phyloP scores from a whole-genome alignment of 2,113 vertebrate genomes.

The Gnathonemus echidnorhynchus region DNA sequence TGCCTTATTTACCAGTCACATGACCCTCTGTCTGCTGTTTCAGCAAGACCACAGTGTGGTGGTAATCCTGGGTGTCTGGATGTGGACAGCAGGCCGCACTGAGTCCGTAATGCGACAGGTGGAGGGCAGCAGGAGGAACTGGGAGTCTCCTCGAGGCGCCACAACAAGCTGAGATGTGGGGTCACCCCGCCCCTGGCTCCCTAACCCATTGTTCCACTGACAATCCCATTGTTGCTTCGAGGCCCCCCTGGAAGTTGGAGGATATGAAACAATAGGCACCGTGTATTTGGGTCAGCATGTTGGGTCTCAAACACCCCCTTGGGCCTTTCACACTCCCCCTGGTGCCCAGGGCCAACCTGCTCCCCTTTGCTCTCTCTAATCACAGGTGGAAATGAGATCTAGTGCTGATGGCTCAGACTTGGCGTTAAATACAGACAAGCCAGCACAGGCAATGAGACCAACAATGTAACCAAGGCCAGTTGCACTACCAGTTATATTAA shows the following conservation, averaged over 20 bases:
- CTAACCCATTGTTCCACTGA: conserved; percentile 40
- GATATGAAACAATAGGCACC: conserved; percentile 47
- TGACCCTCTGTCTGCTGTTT: background rate
- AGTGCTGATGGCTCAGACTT: background rate
- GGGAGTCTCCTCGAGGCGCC: background rate
- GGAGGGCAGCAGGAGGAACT: background rate
- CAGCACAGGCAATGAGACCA: background rate
- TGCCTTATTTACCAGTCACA: background rate
- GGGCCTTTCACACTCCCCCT: background rate
- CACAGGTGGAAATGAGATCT: background rate
- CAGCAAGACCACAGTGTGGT: background rate
- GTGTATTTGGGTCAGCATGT: conserved; percentile 26
- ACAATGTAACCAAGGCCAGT: background rate
- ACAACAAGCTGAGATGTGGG: background rate
- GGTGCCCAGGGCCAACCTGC: background rate
- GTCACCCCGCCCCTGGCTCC: background rate
- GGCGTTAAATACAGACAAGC: background rate
- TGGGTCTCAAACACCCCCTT: conserved; percentile 29
- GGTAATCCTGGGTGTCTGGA: background rate
- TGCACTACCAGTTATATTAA: background rate
- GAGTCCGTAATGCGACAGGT: background rate
- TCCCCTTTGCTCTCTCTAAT: background rate
- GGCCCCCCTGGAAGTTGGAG: conserved; percentile 37
- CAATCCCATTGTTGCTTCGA: conserved; percentile 41
- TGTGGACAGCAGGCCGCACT: background rate